Conservation (phyloP, 2,888 invertebrate genomes). For the Pemphredon lugubris region DNA sequence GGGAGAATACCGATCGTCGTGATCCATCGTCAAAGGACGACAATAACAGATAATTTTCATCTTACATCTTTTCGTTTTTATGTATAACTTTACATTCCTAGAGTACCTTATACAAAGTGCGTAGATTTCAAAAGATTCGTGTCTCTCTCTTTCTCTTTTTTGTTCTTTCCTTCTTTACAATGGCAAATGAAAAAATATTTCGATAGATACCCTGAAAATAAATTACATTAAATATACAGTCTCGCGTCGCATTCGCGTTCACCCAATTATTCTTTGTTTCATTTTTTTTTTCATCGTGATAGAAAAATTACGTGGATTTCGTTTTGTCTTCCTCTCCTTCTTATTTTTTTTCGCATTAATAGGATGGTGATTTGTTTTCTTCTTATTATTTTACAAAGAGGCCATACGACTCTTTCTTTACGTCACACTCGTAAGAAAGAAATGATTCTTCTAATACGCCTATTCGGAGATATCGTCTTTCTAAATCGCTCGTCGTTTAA, state of each 20-base stretch:
- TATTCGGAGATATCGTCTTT: constrained; percentile 21
- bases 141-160: no score
- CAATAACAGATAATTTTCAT: constrained; percentile 46
- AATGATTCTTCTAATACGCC: constrained; percentile 17
- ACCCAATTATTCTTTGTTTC: no score
- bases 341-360: constrained; percentile 20
- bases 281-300: constrained; percentile 21
- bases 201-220: constrained; percentile 50
- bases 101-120: constrained; percentile 47
- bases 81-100: constrained; percentile 52
- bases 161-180: constrained; percentile 46
- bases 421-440: constrained; percentile 19
- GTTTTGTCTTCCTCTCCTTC: constrained; percentile 14
- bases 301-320: constrained; percentile 33
- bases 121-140: constrained; percentile 41
- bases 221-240: constrained; percentile 51
- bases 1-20: constrained; percentile 40
- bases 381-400: constrained; percentile 62
- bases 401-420: constrained; percentile 41
- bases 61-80: constrained; percentile 24
- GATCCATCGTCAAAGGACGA: constrained; percentile 30
- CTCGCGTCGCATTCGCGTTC: constrained; percentile 38
- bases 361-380: constrained; percentile 25
- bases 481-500: constrained; percentile 45
- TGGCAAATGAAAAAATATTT: constrained; percentile 55